Conservation (phyloP, 2,888 invertebrate genomes). For the Hydriomena furcata region DNA sequence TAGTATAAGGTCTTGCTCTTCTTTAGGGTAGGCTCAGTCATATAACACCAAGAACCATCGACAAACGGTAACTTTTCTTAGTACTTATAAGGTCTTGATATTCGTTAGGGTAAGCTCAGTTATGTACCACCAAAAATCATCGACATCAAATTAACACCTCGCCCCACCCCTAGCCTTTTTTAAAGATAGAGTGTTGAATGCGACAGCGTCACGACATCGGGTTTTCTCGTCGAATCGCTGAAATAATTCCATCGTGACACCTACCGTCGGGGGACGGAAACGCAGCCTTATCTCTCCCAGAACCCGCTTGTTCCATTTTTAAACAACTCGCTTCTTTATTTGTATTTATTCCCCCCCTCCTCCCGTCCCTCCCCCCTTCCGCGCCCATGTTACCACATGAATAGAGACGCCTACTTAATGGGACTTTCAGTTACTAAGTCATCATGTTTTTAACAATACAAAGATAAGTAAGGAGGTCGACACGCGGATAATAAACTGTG, state of each 20-base stretch:
- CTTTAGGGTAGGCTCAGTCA: too few species aligned
- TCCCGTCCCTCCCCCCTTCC: conserved; percentile 52
- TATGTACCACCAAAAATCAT: too few species aligned
- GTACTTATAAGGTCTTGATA: too few species aligned
- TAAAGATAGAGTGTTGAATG: conserved; percentile 81
- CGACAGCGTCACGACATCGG: conserved; percentile 75
- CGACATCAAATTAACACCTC: conserved; percentile 17
- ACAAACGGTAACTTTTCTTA: too few species aligned
- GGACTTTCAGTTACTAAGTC: conserved; percentile 83
- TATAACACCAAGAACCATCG: too few species aligned
- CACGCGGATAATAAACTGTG: conserved; percentile 77
- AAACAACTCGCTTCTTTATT: conserved; percentile 83
- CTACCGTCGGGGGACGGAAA: conserved; percentile 68
- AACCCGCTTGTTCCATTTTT: conserved; percentile 82
- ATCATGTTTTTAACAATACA: conserved; percentile 81
- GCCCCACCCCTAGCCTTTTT: conserved; percentile 68
- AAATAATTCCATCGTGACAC: conserved; percentile 77
- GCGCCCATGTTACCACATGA: conserved; percentile 74
- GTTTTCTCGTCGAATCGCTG: conserved; percentile 76
- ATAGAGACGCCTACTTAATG: conserved; percentile 81
- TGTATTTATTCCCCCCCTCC: conserved; percentile 69
- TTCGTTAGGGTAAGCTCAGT: too few species aligned
- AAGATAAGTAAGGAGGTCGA: conserved; percentile 75
- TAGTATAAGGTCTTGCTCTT: too few species aligned
- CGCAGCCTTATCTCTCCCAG: conserved; percentile 78